Evolutionary conservation across 2,888 invertebrate genomes (phyloP).

Genomic region (Rhagonycha lutea): DNA sequence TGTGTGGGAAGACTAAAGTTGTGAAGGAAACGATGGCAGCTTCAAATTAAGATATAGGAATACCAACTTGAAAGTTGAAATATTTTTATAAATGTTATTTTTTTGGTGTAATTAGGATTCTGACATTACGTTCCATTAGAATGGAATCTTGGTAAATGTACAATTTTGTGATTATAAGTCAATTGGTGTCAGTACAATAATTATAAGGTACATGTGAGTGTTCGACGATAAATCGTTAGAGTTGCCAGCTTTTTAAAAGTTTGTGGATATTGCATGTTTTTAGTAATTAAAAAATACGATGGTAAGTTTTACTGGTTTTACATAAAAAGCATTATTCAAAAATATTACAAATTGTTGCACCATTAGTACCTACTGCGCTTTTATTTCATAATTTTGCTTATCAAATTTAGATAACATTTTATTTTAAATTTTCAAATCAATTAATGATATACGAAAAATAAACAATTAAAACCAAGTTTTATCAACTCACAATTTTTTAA

Average conservation of each 20-base stretch:
- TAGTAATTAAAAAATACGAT: neutral
- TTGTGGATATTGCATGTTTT: neutral
- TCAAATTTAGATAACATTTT: neutral
- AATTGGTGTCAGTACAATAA: neutral
- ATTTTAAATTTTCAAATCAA: too few species aligned
- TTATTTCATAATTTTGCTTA: neutral
- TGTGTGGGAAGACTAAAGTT: neutral
- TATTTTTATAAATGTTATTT: neutral
- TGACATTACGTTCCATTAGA: neutral
- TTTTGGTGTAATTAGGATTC: neutral
- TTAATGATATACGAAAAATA: neutral
- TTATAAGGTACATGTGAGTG: neutral
- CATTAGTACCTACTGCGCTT: too few species aligned
- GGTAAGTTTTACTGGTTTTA: neutral
- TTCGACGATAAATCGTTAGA: neutral
- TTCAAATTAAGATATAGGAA: neutral
- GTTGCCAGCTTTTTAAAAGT: neutral
- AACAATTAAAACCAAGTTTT: neutral
- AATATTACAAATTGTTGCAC: neutral
- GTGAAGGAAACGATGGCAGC: neutral
- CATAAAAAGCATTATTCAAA: neutral
- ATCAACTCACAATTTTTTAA: neutral
- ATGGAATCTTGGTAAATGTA: neutral
- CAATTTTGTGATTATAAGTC: neutral
- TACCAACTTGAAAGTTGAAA: neutral